Evolutionary conservation across 2,888 invertebrate species (phyloP).

Genomic region (Dasypogon diadema): DNA sequence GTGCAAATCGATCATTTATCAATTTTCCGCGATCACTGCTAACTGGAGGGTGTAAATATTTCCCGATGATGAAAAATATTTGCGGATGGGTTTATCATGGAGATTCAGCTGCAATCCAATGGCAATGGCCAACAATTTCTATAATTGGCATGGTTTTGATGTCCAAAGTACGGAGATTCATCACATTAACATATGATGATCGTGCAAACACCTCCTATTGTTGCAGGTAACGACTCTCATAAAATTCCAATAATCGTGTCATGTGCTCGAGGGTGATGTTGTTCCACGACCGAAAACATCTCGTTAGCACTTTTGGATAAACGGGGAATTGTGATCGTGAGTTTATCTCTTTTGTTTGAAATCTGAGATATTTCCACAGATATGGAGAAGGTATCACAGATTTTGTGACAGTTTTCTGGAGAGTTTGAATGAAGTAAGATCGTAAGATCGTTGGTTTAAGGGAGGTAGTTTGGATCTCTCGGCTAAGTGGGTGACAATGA

Average conservation of each 20-base stretch:
- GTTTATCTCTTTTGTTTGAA: conserved; percentile 34
- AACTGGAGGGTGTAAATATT: background rate
- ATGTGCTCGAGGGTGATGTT: conserved; percentile 24
- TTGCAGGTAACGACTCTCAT: background rate
- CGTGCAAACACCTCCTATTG: conserved; percentile 6
- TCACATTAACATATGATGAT: background rate
- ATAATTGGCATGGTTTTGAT: no score
- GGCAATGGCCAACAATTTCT: no score
- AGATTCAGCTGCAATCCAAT: no score
- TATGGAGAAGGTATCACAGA: background rate
- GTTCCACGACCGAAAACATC: conserved; percentile 28
- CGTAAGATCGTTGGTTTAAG: background rate
- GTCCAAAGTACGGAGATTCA: no score
- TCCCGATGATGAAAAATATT: conserved; percentile 25
- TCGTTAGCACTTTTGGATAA: conserved; percentile 24
- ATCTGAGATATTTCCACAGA: conserved; percentile 15
- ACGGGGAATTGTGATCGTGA: conserved; percentile 3
- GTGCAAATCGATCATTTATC: background rate
- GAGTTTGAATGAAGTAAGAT: background rate
- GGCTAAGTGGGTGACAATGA: background rate
- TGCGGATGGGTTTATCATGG: conserved; percentile 8
- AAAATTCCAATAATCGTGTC: background rate
- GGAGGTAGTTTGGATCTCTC: background rate
- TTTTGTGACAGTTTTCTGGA: background rate
- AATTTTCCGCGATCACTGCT: background rate